phyloP scores from a whole-genome alignment of 2,797 vertebrate genomes.

The Alcedo atthis region DNA sequence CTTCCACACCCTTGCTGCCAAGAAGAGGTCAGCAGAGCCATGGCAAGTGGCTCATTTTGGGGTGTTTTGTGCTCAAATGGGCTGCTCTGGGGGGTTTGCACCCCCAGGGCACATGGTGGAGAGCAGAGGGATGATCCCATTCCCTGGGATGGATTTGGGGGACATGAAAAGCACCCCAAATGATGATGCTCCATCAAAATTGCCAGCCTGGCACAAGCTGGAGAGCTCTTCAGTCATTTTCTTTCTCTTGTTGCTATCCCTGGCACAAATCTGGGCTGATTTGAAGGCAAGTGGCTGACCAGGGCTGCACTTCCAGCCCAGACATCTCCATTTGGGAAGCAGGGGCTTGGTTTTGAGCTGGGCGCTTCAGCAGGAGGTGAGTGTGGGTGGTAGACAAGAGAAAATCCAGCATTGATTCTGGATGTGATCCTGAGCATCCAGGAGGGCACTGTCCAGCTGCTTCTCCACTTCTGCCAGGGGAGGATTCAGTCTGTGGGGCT shows the following conservation, averaged over 20 bases:
- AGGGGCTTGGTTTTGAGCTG: neutral
- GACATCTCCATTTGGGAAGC: neutral
- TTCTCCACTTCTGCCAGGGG: neutral
- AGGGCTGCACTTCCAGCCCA: neutral
- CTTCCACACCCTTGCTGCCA: neutral
- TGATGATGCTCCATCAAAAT: slow-evolving; percentile 16
- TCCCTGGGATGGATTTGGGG: slow-evolving; percentile 43
- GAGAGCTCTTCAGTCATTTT: slow-evolving; percentile 28
- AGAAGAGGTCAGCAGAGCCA: neutral
- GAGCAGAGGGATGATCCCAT: too few species aligned
- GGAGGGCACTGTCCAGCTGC: neutral
- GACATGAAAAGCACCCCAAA: neutral
- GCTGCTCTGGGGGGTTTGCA: too few species aligned
- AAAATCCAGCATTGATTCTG: neutral
- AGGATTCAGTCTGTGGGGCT: slow-evolving; percentile 20
- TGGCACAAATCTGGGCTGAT: slow-evolving; percentile 29
- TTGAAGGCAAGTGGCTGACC: slow-evolving; percentile 19
- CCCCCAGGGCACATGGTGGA: too few species aligned
- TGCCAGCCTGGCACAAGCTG: slow-evolving; percentile 52
- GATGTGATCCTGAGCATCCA: neutral
- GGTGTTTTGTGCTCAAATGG: too few species aligned
- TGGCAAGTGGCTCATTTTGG: neutral
- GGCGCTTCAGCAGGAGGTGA: slow-evolving; percentile 44
- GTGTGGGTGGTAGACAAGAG: slow-evolving; percentile 1
- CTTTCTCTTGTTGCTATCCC: neutral